Evolutionary conservation across 2,797 vertebrate species (phyloP).

Genomic region (Arctocebus calabarensis): DNA sequence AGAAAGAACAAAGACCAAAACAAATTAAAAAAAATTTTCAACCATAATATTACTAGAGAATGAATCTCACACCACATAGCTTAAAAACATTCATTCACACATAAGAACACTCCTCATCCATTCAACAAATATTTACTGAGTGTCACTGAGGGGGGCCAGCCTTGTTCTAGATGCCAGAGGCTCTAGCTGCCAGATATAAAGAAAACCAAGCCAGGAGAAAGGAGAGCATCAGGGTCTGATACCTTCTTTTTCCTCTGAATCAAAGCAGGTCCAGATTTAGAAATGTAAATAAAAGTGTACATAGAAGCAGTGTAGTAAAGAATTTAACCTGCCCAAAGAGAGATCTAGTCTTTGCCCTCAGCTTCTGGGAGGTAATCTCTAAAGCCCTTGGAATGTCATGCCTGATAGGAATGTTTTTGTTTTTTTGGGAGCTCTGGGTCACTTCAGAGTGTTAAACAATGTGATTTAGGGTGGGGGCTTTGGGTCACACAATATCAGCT

Average conservation of each 20-base stretch:
- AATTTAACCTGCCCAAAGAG: constrained; percentile 1
- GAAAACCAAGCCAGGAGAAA: background rate
- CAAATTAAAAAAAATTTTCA: background rate
- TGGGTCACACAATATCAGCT: background rate
- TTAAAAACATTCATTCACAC: background rate
- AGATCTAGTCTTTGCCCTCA: constrained; percentile 10
- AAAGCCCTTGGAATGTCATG: constrained; percentile 73
- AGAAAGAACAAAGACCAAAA: background rate
- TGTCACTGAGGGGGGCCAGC: background rate
- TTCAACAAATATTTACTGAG: background rate
- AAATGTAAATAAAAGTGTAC: background rate
- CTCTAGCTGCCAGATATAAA: background rate
- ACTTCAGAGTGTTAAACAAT: constrained; percentile 55
- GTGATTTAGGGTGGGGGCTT: constrained; percentile 24
- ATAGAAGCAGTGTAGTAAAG: background rate
- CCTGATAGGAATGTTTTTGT: constrained; percentile 79
- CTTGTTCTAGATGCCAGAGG: background rate
- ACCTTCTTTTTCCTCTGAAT: background rate
- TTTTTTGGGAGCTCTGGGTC: constrained; percentile 46
- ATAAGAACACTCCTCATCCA: background rate
- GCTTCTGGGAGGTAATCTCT: constrained; percentile 63
- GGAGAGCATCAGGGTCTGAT: background rate
- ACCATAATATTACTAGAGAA: background rate
- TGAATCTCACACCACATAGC: background rate
- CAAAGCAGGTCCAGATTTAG: background rate